Evolutionary conservation across 2,797 vertebrate species (phyloP).

Genomic region (Poeciliopsis paucimaculata): DNA sequence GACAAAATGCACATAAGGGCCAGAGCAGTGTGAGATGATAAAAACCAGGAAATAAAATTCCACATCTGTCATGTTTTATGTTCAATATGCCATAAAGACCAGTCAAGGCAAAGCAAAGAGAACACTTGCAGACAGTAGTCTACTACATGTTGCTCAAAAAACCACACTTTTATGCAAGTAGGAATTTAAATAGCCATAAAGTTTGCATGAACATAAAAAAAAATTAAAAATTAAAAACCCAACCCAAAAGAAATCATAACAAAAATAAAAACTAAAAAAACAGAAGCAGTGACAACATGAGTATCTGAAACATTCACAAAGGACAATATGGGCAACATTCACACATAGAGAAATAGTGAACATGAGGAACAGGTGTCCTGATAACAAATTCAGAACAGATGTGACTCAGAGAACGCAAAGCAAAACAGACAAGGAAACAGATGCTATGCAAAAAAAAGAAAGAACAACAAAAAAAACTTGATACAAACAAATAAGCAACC

Average conservation of each 20-base stretch:
- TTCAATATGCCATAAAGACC: not conserved
- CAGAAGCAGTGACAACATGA: not conserved
- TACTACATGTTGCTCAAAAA: not conserved
- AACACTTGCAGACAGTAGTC: not conserved
- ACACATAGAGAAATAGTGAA: not conserved
- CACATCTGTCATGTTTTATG: not conserved
- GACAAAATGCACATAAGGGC: conserved; percentile 6
- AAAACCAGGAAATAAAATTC: conserved; percentile 1
- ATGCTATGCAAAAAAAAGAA: not conserved
- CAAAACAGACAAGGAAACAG: not conserved
- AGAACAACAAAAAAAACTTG: not conserved
- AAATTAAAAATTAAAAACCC: not conserved
- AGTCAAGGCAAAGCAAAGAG: not conserved
- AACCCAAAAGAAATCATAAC: not conserved
- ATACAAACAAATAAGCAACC: not conserved
- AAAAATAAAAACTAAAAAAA: not conserved
- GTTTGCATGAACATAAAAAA: not conserved
- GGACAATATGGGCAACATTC: not conserved
- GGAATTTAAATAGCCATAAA: not conserved
- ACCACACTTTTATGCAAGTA: not conserved
- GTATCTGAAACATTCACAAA: not conserved
- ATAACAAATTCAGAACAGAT: not conserved
- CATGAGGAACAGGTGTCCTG: not conserved
- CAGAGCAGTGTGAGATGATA: conserved; percentile 9
- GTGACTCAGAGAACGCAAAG: not conserved